Conservation (phyloP, 2,888 invertebrate genomes). For the Craniophora ligustri region DNA sequence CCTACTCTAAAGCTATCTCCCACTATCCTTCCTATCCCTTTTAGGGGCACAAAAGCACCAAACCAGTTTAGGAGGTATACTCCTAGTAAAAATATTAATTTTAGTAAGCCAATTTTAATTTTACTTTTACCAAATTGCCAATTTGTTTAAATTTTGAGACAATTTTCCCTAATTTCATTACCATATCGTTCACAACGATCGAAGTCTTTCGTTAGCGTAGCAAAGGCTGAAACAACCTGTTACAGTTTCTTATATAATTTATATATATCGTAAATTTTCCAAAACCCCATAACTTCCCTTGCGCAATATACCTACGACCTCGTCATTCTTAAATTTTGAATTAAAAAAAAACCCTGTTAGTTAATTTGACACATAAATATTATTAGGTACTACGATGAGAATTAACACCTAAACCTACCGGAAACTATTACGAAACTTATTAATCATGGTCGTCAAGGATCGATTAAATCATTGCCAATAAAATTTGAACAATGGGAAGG, state of each 20-base stretch:
- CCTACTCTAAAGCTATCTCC: not conserved
- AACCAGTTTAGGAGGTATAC: not conserved
- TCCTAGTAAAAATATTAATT: constrained; percentile 1
- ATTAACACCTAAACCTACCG: constrained; percentile 1
- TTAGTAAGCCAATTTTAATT: not conserved
- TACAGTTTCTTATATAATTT: too few relatives aligned
- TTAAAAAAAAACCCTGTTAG: constrained; percentile 8
- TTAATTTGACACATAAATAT: constrained; percentile 2
- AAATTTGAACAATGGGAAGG: too few relatives aligned
- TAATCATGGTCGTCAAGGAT: too few relatives aligned
- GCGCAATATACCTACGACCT: not conserved
- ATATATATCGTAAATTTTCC: not conserved
- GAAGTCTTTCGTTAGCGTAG: not conserved
- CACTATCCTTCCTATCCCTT: constrained; percentile 2
- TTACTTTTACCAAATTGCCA: too few relatives aligned
- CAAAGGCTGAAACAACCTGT: not conserved
- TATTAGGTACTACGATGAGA: constrained; percentile 8
- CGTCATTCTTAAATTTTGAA: constrained; percentile 1
- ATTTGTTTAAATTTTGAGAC: too few relatives aligned
- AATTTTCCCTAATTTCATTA: too few relatives aligned
- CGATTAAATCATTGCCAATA: too few relatives aligned
- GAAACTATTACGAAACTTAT: constrained; percentile 2
- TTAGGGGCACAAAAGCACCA: constrained; percentile 15
- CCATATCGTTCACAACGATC: too few relatives aligned
- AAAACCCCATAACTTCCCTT: constrained; percentile 14